phyloP scores from a whole-genome alignment of 2,113 vertebrate species.

The Telmatochromis sp. region DNA sequence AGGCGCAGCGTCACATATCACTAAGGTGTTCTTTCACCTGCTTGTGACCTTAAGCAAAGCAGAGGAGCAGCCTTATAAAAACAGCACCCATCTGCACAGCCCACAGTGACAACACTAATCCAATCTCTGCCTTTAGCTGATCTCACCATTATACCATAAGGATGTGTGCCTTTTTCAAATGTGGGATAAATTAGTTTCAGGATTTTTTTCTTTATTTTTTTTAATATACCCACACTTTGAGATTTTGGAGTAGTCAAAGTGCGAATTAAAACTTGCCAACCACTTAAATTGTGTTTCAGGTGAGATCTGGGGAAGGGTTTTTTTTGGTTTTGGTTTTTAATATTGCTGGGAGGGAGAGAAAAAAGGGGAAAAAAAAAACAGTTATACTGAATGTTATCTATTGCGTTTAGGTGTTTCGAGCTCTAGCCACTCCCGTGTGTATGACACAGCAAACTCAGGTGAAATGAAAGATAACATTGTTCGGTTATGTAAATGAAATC shows the following conservation, averaged over 20 bases:
- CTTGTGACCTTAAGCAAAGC: neutral
- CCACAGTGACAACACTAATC: neutral
- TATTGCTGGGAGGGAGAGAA: neutral
- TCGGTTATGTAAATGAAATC: neutral
- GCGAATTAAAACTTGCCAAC: neutral
- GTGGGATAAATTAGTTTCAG: neutral
- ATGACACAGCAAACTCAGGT: neutral
- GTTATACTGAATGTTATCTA: neutral
- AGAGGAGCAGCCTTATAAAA: neutral
- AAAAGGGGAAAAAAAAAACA: accelerated
- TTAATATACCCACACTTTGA: neutral
- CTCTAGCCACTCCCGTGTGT: neutral
- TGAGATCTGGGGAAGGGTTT: neutral
- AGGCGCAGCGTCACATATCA: neutral
- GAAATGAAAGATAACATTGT: neutral
- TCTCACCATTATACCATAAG: neutral
- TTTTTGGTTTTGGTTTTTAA: neutral
- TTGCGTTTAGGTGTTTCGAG: neutral
- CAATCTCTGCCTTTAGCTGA: neutral
- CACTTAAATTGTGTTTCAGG: neutral
- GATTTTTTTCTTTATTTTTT: neutral
- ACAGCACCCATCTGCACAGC: neutral
- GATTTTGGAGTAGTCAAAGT: neutral
- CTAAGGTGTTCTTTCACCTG: neutral
- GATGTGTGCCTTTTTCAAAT: neutral